Evolutionary conservation across 2,797 vertebrate species (phyloP), one percentile per base, ranked within the genome.

Genomic region (Iguana delicatissima): DNA sequence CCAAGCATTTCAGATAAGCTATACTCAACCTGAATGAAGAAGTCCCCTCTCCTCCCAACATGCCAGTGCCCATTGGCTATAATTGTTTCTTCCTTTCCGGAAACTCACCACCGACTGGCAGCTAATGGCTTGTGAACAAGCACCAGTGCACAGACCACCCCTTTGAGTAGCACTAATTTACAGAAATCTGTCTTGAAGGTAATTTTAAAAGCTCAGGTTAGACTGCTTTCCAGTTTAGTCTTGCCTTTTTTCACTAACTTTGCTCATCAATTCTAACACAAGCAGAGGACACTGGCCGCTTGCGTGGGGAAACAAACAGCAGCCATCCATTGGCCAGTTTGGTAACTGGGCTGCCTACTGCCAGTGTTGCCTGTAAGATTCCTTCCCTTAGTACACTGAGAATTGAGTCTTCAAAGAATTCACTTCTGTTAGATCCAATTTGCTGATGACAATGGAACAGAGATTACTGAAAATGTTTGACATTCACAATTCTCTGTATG

Each of bases 371-470:
- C 62, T 87, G 2, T 84, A 67, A 69, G 12, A 29, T 50, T 4
- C 16, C 55, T 3, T 12, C 13, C 46, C 46, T 20, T 50, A 79
- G 22, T 77, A 29, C 38, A 42, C 8, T 22, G 72, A 52, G 42
- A 64, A 64, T 12, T 57, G 67, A 14, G 13, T 59, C 29, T 32
- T 81, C 46, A 69, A 81, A 69, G 74, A 84, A 79, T 0, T 0
- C 0, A 0, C 85, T 92, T 86, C 84, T 0, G 0, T 2, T 89
- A 87, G 88, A 89, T 83, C 89, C 81, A 93, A 16, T 85, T 89
- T 91, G 73, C 62, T 92, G 86, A 90, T 52, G 59, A 93, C 16
- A 93, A 87, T 86, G 82, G 87, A 89, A 90, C 32, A 86, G 80
- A 57, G 93, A 86, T 92, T 88, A 83, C 24, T 83, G 74, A 52